Evolutionary conservation across 2,797 vertebrate species (phyloP).

Genomic region (Borostomias antarcticus): DNA sequence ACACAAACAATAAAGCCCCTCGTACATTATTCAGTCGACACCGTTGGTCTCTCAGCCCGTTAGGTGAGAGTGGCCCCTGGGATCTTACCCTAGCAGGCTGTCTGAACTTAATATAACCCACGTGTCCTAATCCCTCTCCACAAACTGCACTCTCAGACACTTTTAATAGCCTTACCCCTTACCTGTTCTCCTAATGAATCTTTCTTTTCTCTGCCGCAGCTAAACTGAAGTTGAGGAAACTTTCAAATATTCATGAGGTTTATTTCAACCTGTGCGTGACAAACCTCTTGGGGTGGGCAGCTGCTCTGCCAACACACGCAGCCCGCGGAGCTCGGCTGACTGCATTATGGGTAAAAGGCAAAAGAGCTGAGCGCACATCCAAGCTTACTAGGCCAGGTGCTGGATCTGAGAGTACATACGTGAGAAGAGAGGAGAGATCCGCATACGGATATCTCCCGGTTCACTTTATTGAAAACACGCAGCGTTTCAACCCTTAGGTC

Average conservation of each 20-base stretch:
- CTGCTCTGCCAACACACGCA: background rate
- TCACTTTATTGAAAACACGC: no score
- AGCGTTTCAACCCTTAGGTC: no score
- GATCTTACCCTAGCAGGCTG: conserved; percentile 30
- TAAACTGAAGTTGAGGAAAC: conserved; percentile 2
- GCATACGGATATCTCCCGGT: no score
- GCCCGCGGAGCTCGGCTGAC: no score
- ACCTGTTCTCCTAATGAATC: background rate
- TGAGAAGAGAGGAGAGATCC: no score
- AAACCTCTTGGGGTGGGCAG: conserved; percentile 14
- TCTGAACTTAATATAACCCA: conserved; percentile 5
- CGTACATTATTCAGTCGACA: conserved; percentile 61
- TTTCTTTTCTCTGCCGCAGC: background rate
- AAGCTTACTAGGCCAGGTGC: no score
- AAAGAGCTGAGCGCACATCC: no score
- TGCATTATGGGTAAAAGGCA: no score
- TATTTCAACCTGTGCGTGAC: conserved; percentile 16
- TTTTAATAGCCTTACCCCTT: background rate
- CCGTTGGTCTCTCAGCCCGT: conserved; percentile 58
- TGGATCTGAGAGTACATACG: no score
- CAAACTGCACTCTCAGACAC: background rate
- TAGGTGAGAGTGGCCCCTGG: conserved; percentile 45
- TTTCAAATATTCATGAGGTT: conserved; percentile 41
- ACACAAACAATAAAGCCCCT: conserved; percentile 25
- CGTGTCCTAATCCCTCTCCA: background rate